Conservation (phyloP, 2,797 vertebrate genomes). For the Eulemur coronatus region DNA sequence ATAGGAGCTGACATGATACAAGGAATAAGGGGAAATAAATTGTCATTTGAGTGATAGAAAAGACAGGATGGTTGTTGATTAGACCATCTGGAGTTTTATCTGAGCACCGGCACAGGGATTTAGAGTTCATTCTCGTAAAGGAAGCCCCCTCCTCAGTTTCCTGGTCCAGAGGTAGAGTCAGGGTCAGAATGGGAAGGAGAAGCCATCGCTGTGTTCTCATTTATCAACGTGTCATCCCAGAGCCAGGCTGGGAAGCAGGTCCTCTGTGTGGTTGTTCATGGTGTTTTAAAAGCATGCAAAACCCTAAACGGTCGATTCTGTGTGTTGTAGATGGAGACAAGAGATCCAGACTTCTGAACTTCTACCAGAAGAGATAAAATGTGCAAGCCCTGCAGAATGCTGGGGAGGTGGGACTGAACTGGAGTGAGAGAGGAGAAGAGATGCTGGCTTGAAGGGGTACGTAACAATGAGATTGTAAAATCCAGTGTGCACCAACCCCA, state of each 20-base stretch:
- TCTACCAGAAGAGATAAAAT: neutral
- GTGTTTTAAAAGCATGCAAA: neutral
- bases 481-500: neutral
- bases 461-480: neutral
- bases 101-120: neutral
- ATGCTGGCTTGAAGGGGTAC: conserved; percentile 34
- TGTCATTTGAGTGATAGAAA: neutral
- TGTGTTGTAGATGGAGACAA: conserved; percentile 58
- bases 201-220: no score
- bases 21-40: neutral
- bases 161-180: neutral
- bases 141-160: neutral
- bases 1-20: neutral
- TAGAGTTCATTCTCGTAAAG: neutral
- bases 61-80: neutral
- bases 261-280: neutral
- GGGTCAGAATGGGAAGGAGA: neutral
- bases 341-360: neutral
- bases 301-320: neutral
- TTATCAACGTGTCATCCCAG: neutral
- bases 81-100: neutral
- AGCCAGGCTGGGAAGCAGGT: neutral
- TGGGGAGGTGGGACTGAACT: neutral
- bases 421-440: neutral
- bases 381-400: neutral